These are phyloP conservation scores for Whitmania pigra DNA, from an alignment of 1,140 invertebrate genomes.

Conservation along the genomic window DNA sequence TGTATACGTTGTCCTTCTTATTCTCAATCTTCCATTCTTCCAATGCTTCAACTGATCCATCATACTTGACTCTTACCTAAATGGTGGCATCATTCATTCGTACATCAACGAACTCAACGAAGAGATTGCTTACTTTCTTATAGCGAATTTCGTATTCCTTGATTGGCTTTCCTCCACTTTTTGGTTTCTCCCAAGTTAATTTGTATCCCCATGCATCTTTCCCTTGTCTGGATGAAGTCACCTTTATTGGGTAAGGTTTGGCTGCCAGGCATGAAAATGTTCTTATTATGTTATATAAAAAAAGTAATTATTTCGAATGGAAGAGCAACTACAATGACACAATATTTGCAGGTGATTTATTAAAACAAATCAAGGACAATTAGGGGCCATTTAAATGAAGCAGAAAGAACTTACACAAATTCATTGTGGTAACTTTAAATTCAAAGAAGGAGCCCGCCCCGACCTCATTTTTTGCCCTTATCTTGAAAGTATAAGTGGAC, in stretches of 20 bases:
- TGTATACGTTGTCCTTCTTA: conserved; percentile 13
- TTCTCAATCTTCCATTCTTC: conserved; percentile 17
- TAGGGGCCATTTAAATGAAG: no score
- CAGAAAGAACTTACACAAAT: conserved; percentile 13
- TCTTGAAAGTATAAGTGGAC: conserved; percentile 66
- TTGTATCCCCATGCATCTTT: conserved; percentile 20
- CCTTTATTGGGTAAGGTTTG: conserved; percentile 20
- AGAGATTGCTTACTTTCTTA: conserved; percentile 5
- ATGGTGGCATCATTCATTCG: neutral
- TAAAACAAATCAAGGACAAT: no score
- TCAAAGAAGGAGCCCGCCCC: conserved; percentile 52
- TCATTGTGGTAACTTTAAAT: conserved; percentile 13
- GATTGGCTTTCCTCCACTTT: conserved; percentile 22
- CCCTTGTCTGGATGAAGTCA: conserved; percentile 18
- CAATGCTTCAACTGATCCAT: conserved; percentile 8
- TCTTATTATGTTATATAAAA: neutral
- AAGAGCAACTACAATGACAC: neutral
- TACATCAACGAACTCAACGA: neutral
- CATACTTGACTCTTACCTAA: conserved; percentile 2
- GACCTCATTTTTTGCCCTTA: conserved; percentile 69
- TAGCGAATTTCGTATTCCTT: conserved; percentile 22
- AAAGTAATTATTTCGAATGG: neutral
- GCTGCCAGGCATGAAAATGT: conserved; percentile 3
- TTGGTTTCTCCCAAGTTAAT: conserved; percentile 22
- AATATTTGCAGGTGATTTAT: neutral